These are phyloP conservation scores for Centruroides sculpturatus DNA, from an alignment of 1,140 invertebrate genomes.

Conservation along the genomic window DNA sequence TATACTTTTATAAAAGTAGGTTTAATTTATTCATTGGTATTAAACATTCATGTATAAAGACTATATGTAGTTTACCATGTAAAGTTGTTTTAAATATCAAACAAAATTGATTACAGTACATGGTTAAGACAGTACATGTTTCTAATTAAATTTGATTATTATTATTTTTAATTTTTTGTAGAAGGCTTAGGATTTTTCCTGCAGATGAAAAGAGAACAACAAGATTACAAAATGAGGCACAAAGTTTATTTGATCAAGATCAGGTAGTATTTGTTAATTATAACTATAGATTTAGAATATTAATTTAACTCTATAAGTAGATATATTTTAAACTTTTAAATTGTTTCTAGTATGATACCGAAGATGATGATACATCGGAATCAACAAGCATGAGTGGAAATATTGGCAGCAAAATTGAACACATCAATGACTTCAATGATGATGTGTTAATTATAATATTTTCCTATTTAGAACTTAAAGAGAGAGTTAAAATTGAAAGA, in stretches of 20 bases:
- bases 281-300: neutral
- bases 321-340: neutral
- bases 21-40: too few species aligned
- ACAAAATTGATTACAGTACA: too few species aligned
- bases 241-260: neutral
- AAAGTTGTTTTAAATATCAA: too few species aligned
- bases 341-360: neutral
- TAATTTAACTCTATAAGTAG: too few species aligned
- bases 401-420: neutral
- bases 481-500: slow-evolving; percentile 9
- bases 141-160: too few species aligned
- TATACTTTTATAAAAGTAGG: too few species aligned
- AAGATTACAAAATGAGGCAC: slow-evolving; percentile 9
- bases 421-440: slow-evolving; percentile 15
- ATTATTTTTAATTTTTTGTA: neutral
- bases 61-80: too few species aligned
- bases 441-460: slow-evolving; percentile 12
- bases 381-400: too few species aligned
- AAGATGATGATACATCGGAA: too few species aligned
- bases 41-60: too few species aligned
- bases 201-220: slow-evolving; percentile 10
- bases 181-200: slow-evolving; percentile 11
- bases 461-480: slow-evolving; percentile 6
- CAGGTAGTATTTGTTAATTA: neutral
- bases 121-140: too few species aligned